Percentiles rank a stretch among this genome's conserved stretches.
Evolutionary conservation across 2,797 vertebrate species (phyloP).

Genomic region (Enteromius trimaculatus): DNA sequence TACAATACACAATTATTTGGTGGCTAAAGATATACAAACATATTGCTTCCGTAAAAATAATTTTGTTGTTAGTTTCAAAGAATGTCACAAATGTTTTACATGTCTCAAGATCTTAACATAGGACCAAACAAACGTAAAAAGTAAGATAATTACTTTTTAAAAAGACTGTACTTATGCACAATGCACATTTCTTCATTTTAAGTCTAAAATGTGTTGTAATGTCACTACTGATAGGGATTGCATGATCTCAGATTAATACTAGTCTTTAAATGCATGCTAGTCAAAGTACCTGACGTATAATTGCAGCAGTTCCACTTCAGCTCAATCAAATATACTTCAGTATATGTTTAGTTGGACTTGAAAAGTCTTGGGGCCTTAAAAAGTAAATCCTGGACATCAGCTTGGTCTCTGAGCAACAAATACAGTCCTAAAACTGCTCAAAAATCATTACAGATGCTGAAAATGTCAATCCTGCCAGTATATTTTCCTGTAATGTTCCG

Average conservation of each 20-base stretch:
- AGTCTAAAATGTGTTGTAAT: neutral
- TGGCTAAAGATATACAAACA: neutral
- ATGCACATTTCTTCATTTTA: neutral
- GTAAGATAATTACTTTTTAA: neutral
- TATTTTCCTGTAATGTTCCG: conserved; percentile 10
- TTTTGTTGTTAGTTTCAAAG: neutral
- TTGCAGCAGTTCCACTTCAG: neutral
- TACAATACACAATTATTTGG: neutral
- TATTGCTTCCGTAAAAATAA: neutral
- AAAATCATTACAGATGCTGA: conserved; percentile 16
- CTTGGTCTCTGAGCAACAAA: neutral
- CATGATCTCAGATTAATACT: neutral
- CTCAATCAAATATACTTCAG: neutral
- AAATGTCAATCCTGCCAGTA: neutral
- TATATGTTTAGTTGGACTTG: neutral
- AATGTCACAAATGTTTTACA: neutral
- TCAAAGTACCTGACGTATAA: neutral
- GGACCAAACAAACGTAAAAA: neutral
- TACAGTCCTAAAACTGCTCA: neutral
- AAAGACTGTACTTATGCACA: no score
- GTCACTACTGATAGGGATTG: neutral
- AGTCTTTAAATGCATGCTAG: neutral
- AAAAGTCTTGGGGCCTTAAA: neutral
- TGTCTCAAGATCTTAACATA: neutral
- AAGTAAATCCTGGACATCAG: neutral